A percentile compares a stretch with the other conserved stretches of the same genome.
Conservation (phyloP, 2,888 invertebrate species). For the Euproctis similis region DNA sequence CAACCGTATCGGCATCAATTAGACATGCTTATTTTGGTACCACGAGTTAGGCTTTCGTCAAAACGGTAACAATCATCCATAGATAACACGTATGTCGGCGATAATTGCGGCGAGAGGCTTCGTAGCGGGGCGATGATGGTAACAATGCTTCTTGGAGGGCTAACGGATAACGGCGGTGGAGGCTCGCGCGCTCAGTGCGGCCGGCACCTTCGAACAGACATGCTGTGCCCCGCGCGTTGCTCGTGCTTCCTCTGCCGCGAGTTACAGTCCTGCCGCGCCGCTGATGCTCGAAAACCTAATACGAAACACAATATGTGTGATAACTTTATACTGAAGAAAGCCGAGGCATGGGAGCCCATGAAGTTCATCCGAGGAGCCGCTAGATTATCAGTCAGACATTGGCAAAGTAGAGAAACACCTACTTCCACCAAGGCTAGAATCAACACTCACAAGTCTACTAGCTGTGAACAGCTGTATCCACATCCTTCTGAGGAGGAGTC, state of each 20-base stretch:
- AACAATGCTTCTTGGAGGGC: slow-evolving; percentile 44
- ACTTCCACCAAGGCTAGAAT: slow-evolving; percentile 55
- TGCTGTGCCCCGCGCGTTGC: slow-evolving; percentile 84
- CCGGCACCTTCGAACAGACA: slow-evolving; percentile 64
- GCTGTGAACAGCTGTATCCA: slow-evolving; percentile 69
- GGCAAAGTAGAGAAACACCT: slow-evolving; percentile 67
- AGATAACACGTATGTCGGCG: slow-evolving; percentile 42
- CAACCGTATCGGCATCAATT: slow-evolving; percentile 20
- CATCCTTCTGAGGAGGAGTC: slow-evolving; percentile 50
- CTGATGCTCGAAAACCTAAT: slow-evolving; percentile 61
- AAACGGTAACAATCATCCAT: slow-evolving; percentile 57
- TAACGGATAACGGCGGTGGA: slow-evolving; percentile 37
- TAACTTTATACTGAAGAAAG: slow-evolving; percentile 74
- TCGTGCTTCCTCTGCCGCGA: slow-evolving; percentile 85
- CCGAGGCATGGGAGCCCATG: slow-evolving; percentile 70
- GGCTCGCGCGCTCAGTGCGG: slow-evolving; percentile 51
- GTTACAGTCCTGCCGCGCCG: slow-evolving; percentile 78
- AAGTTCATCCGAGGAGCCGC: slow-evolving; percentile 67
- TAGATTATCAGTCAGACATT: slow-evolving; percentile 71
- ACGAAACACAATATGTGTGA: slow-evolving; percentile 59
- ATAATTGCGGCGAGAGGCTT: slow-evolving; percentile 28
- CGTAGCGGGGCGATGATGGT: slow-evolving; percentile 40
- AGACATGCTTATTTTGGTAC: slow-evolving; percentile 21
- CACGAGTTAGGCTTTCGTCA: slow-evolving; percentile 31
- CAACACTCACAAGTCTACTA: slow-evolving; percentile 61